Evolutionary conservation across 2,113 vertebrate species (phyloP).

Genomic region (Cichladusa arquata): DNA sequence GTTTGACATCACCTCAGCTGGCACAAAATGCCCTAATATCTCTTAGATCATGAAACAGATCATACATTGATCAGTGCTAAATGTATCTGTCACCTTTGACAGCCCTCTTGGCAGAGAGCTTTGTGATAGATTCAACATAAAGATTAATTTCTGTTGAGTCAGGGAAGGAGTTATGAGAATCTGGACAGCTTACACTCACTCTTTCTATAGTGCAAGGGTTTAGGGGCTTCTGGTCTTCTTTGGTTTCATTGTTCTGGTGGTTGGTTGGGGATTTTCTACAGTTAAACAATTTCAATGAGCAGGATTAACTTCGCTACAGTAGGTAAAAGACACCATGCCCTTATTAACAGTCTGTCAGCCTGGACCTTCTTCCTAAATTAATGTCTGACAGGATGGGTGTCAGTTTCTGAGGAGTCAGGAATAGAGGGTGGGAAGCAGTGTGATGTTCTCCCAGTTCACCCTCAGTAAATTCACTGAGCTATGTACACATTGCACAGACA

Average conservation of each 20-base stretch:
- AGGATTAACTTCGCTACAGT: background rate
- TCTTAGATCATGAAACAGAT: background rate
- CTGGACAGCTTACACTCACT: background rate
- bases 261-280: accelerated
- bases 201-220: background rate
- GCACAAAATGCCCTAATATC: background rate
- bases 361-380: background rate
- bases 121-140: background rate
- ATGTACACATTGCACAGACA: background rate
- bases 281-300: background rate
- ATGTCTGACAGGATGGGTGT: background rate
- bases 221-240: background rate
- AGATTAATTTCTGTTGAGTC: background rate
- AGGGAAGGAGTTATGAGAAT: background rate
- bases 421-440: background rate
- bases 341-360: background rate
- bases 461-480: background rate
- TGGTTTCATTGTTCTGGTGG: background rate
- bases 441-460: background rate
- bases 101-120: background rate
- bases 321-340: background rate
- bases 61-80: background rate
- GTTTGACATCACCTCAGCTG: background rate
- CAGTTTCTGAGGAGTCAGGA: background rate
- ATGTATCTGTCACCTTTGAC: background rate